phyloP scores from a whole-genome alignment of 1,140 invertebrate species.

The Agrilus planipennis region DNA sequence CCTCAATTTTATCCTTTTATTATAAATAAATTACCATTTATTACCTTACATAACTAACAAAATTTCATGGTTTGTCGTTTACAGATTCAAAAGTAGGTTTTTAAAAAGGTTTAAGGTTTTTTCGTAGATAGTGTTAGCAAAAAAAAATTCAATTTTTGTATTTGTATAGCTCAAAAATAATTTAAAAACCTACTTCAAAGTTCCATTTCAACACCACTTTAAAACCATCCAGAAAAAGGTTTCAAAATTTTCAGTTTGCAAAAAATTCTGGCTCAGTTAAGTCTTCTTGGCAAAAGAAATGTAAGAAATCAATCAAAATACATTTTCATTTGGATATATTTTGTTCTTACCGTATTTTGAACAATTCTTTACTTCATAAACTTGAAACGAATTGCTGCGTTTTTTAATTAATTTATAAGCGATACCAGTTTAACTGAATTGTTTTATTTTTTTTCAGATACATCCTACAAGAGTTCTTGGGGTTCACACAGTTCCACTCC shows the following conservation, averaged over 20 bases:
- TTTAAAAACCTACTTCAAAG: too few relatives aligned
- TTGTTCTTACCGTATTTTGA: background rate
- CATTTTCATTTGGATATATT: background rate
- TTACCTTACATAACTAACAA: background rate
- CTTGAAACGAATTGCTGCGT: background rate
- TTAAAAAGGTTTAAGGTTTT: background rate
- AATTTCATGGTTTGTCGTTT: too few relatives aligned
- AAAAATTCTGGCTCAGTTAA: background rate
- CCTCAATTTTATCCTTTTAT: background rate
- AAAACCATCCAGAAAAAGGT: too few relatives aligned
- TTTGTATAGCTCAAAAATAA: too few relatives aligned
- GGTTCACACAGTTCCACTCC: slow-evolving; percentile 50
- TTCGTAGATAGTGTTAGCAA: background rate
- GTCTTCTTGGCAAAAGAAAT: background rate
- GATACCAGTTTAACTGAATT: slow-evolving; percentile 10
- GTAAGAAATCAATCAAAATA: background rate
- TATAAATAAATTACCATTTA: background rate
- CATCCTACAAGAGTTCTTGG: slow-evolving; percentile 58
- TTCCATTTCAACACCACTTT: too few relatives aligned
- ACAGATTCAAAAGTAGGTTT: too few relatives aligned
- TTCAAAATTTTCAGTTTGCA: too few relatives aligned
- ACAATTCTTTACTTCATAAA: background rate
- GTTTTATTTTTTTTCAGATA: slow-evolving; percentile 42
- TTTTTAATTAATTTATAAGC: background rate
- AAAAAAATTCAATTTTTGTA: background rate